phyloP scores from a whole-genome alignment of 2,888 invertebrate genomes.

The Caenorhabditis becei region DNA sequence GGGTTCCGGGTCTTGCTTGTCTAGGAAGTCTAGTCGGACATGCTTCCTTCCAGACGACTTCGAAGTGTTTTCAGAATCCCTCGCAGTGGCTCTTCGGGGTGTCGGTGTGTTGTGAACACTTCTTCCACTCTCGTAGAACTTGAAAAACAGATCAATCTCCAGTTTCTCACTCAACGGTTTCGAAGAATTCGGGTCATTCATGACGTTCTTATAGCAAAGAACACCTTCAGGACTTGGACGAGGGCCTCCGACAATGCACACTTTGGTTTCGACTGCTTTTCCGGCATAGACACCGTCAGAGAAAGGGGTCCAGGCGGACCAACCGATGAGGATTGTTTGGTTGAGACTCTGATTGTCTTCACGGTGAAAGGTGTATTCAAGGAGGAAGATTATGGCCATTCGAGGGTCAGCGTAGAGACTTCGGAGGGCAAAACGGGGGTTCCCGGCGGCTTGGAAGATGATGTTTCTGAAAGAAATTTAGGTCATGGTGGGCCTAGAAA shows the following conservation, averaged over 20 bases:
- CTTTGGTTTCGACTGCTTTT: conserved; percentile 47
- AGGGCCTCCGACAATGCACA: conserved; percentile 82
- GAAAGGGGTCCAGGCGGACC: conserved; percentile 83
- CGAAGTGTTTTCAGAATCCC: conserved; percentile 12
- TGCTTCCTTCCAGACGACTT: conserved; percentile 20
- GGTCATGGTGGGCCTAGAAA: no score
- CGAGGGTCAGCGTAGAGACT: conserved; percentile 59
- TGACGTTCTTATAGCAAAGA: conserved; percentile 82
- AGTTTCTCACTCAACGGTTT: conserved; percentile 36
- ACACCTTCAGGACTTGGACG: conserved; percentile 82
- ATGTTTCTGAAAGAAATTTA: conserved; percentile 47
- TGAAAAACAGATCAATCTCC: conserved; percentile 49
- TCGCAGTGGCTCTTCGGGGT: conserved; percentile 26
- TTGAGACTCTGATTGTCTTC: conserved; percentile 57
- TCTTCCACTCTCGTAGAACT: conserved; percentile 47
- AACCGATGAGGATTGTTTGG: conserved; percentile 79
- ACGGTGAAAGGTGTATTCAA: conserved; percentile 72
- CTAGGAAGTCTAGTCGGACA: neutral
- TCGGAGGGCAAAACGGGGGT: conserved; percentile 61
- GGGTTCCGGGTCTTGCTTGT: neutral
- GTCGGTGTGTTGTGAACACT: conserved; percentile 53
- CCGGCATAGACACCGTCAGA: conserved; percentile 67
- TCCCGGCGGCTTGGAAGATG: conserved; percentile 44
- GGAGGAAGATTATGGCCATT: conserved; percentile 76
- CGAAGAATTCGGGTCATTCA: conserved; percentile 41